These are phyloP conservation scores for Rhinolophus ferrumequinum DNA, from an alignment of 2,113 vertebrate genomes.

Conservation along the genomic window DNA sequence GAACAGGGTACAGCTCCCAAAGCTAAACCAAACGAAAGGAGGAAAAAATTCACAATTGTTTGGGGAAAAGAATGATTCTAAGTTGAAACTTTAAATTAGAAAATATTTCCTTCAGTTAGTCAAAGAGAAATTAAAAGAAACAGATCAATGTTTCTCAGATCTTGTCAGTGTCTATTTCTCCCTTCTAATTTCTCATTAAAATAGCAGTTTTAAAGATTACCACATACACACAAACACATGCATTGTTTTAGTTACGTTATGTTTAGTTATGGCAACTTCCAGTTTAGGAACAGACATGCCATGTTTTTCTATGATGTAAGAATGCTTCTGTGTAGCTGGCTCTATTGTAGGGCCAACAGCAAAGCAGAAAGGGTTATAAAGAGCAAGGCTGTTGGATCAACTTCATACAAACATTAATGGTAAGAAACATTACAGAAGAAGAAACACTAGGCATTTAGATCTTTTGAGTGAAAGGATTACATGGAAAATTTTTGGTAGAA, in stretches of 20 bases:
- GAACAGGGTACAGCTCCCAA: not conserved
- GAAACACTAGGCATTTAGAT: not conserved
- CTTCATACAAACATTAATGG: not conserved
- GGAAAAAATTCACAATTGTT: not conserved
- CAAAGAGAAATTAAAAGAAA: not conserved
- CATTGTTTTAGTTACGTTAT: not conserved
- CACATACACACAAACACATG: not conserved
- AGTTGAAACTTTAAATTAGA: conserved; percentile 22
- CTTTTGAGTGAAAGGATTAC: not conserved
- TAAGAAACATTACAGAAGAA: not conserved
- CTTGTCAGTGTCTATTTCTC: not conserved
- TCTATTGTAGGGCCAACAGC: not conserved
- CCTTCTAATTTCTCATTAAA: not conserved
- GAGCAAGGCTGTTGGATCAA: not conserved
- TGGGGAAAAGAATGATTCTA: not conserved
- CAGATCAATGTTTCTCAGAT: not conserved
- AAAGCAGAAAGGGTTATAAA: not conserved
- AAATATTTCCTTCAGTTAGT: not conserved
- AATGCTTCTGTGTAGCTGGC: not conserved
- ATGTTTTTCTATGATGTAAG: not conserved
- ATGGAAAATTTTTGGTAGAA: not conserved
- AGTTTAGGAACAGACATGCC: not conserved
- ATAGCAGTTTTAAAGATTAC: not conserved
- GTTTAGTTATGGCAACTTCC: not conserved
- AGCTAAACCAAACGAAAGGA: conserved; percentile 41